phyloP scores from a whole-genome alignment of 2,888 invertebrate genomes.

The Onthophagus sagittarius region DNA sequence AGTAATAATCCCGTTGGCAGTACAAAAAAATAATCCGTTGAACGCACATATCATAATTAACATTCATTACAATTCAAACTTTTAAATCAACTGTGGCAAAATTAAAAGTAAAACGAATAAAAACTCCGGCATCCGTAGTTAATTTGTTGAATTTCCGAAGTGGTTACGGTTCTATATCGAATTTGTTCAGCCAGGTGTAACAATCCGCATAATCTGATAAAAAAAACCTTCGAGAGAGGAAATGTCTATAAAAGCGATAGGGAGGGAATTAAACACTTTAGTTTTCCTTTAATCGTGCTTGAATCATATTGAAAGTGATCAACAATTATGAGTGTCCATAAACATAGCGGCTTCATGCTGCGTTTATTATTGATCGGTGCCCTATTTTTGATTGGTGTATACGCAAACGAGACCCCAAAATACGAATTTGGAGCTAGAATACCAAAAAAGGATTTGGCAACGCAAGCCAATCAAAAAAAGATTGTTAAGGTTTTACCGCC shows the following conservation, averaged over 20 bases:
- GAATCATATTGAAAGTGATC: background rate
- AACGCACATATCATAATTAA: background rate
- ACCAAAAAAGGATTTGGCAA: constrained; percentile 10
- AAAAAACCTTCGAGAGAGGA: background rate
- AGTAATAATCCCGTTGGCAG: background rate
- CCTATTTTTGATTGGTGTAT: background rate
- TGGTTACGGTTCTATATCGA: background rate
- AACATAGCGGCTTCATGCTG: background rate
- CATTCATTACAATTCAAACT: background rate
- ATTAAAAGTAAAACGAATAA: background rate
- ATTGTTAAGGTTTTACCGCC: background rate
- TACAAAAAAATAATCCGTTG: background rate
- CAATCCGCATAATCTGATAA: background rate
- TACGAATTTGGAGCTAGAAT: constrained; percentile 4
- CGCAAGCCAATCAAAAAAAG: background rate
- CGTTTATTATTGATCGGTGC: background rate
- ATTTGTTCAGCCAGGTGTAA: background rate
- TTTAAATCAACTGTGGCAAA: background rate
- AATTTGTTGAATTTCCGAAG: background rate
- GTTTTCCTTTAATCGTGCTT: background rate
- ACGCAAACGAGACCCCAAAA: background rate
- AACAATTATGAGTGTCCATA: constrained; percentile 1
- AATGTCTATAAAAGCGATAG: background rate
- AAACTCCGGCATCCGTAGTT: background rate
- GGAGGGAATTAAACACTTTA: background rate